These are phyloP conservation scores for Crossaster papposus DNA, from an alignment of 53 echinoderm and acorn worm species.

Conservation along the genomic window DNA sequence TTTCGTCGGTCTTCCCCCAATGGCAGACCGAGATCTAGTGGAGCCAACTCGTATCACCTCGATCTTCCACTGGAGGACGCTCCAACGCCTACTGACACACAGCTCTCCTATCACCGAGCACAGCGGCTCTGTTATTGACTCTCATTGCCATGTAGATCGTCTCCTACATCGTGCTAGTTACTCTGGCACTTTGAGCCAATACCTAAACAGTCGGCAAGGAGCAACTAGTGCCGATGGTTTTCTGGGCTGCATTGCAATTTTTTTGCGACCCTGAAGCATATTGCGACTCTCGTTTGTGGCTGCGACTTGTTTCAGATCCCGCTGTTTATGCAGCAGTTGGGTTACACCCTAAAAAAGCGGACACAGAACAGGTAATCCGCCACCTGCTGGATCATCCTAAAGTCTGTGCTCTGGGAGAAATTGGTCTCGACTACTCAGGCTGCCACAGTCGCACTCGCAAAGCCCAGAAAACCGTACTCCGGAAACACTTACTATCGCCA, in stretches of 20 bases:
- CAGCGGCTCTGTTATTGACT: neutral
- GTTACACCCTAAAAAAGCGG: constrained; percentile 17
- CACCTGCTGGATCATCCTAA: constrained; percentile 34
- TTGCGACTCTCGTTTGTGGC: neutral
- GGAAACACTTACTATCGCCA: constrained; percentile 8
- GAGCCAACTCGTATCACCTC: neutral
- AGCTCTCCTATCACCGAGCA: neutral
- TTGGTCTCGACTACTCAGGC: constrained; percentile 13
- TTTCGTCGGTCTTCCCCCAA: too few species aligned
- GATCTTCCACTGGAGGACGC: constrained; percentile 36
- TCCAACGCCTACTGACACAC: neutral
- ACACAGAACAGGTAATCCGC: constrained; percentile 23
- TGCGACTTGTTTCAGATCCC: neutral
- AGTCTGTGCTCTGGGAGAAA: constrained; percentile 35
- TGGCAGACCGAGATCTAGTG: too few species aligned
- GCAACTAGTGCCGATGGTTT: neutral
- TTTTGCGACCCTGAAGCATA: neutral
- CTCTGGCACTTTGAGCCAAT: neutral
- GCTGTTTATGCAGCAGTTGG: neutral
- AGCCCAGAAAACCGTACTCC: neutral
- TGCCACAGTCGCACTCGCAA: neutral
- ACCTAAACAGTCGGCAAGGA: neutral
- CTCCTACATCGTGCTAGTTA: neutral
- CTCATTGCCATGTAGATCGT: neutral
- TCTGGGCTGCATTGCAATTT: constrained; percentile 6